phyloP scores from a whole-genome alignment of 2,797 vertebrate species.

The Acrossocheilus wenchowensis region DNA sequence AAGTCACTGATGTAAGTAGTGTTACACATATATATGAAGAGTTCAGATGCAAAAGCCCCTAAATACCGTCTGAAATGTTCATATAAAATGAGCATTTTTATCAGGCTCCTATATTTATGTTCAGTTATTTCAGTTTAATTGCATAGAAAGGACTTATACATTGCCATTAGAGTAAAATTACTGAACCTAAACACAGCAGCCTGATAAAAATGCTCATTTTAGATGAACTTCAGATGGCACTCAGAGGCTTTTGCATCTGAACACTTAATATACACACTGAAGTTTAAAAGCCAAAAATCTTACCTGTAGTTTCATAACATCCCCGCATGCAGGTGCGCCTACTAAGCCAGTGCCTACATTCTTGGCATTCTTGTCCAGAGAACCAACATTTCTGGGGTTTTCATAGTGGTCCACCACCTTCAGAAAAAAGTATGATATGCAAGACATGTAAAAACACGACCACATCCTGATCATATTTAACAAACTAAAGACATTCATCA shows the following conservation, averaged over 20 bases:
- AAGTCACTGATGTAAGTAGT: background rate
- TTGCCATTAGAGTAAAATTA: no score
- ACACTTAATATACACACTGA: background rate
- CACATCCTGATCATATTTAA: background rate
- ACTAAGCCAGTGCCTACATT: conserved; percentile 97
- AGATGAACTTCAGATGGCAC: no score
- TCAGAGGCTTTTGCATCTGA: no score
- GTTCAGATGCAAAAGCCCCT: no score
- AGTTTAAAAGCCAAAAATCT: background rate
- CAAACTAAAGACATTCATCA: background rate
- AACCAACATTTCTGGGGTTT: conserved; percentile 95
- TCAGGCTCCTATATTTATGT: no score
- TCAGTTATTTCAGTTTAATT: no score
- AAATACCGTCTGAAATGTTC: no score
- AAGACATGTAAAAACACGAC: background rate
- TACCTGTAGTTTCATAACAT: conserved; percentile 99
- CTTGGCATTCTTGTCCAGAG: conserved; percentile 88
- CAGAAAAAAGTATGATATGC: background rate
- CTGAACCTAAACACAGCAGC: no score
- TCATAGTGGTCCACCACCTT: conserved; percentile 98
- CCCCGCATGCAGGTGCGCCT: conserved; percentile 94
- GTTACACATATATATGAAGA: background rate
- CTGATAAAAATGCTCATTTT: no score
- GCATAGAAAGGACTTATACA: no score
- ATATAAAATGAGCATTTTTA: no score